These are phyloP conservation scores for Neosilurus hyrtlii DNA, from an alignment of 2,797 vertebrate genomes.

Conservation along the genomic window DNA sequence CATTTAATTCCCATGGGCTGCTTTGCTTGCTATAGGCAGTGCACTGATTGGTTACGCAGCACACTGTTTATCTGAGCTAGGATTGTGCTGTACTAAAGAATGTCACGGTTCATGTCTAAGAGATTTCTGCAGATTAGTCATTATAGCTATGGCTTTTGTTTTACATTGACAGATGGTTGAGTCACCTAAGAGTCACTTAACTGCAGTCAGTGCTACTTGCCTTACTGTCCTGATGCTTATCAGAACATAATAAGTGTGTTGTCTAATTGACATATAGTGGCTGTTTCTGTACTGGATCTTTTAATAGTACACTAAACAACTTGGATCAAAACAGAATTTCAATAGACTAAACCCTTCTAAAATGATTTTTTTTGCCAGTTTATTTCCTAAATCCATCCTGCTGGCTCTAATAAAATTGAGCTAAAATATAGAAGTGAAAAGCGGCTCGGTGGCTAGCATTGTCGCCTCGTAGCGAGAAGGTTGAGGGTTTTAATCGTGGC, in stretches of 20 bases:
- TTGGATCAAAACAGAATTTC: background rate
- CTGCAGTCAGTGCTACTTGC: background rate
- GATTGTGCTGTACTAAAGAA: background rate
- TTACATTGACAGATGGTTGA: slow-evolving; percentile 16
- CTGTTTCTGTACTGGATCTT: background rate
- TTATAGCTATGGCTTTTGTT: slow-evolving; percentile 32
- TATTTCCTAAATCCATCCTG: background rate
- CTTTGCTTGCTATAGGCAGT: background rate
- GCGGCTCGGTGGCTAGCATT: too few relatives aligned
- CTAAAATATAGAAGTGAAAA: background rate
- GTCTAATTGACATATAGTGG: background rate
- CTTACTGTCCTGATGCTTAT: background rate
- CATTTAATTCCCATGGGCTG: slow-evolving; percentile 1
- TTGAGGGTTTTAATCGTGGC: too few relatives aligned
- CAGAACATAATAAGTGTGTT: background rate
- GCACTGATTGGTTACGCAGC: background rate
- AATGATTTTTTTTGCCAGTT: background rate
- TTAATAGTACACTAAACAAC: background rate
- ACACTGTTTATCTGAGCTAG: background rate
- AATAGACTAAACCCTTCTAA: background rate
- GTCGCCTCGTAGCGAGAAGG: too few relatives aligned
- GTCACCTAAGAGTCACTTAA: slow-evolving; percentile 6
- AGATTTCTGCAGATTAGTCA: slow-evolving; percentile 3
- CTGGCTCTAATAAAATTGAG: background rate
- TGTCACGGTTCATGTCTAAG: background rate